Percentiles rank a stretch among this genome's conserved stretches.
These are phyloP conservation scores for Iguana delicatissima DNA, from an alignment of 2,797 vertebrate species.

Conservation along the genomic window DNA sequence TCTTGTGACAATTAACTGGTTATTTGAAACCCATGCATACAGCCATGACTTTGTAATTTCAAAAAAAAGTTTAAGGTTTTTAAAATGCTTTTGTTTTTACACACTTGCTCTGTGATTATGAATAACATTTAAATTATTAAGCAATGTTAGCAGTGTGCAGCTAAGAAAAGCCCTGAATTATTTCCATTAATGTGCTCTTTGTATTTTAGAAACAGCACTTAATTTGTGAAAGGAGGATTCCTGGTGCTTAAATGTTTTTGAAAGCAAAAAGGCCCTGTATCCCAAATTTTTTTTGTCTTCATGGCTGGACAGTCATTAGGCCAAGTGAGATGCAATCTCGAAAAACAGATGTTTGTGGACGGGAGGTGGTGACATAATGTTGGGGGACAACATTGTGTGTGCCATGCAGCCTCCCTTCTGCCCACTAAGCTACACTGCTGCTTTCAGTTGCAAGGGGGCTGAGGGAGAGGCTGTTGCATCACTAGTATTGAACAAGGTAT, in stretches of 20 bases:
- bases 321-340: no score
- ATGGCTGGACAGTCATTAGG: no score
- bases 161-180: not conserved
- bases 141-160: not conserved
- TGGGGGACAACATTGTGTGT: no score
- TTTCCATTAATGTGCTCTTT: not conserved
- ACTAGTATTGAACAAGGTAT: no score
- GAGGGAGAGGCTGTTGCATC: no score
- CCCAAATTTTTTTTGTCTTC: not conserved
- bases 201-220: not conserved
- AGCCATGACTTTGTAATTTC: not conserved
- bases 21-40: not conserved
- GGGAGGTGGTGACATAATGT: no score
- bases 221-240: not conserved
- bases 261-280: not conserved
- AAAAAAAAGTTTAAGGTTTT: not conserved
- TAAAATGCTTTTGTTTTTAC: not conserved
- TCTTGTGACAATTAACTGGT: no score
- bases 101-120: not conserved
- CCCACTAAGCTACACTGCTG: no score
- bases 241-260: not conserved
- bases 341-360: no score
- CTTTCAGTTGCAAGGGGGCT: no score
- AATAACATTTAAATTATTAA: not conserved
- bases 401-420: no score